Base-by-base conservation (phyloP, 2,888 invertebrate genomes). In the Pterostichus niger region DNA sequence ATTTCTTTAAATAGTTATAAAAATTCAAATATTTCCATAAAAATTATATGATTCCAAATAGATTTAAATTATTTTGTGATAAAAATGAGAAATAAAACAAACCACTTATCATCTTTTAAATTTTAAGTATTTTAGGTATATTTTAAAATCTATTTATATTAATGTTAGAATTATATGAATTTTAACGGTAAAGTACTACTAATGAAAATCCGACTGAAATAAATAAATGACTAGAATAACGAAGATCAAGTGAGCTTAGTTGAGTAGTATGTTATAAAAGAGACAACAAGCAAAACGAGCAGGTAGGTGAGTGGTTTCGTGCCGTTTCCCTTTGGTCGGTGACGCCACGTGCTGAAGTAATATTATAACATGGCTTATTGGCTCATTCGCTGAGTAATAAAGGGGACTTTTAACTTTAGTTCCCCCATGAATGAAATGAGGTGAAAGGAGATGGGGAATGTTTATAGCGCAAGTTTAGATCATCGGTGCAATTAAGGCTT, bases 271-370 rank as follows among this genome's bases (percentile, higher is more conserved):
- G 15, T 59, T 59, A 59, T 10, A 59, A 59, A 17, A 10, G 15
- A 59, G 15, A 10, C 24, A 17, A 59, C 59, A 49, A 49, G n/a
- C 11, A n/a, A n/a, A n/a, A 31, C 11, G 5, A 10, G 17, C 31
- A 59, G 31, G 59, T 59, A 31, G 7, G 24, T 10, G 31, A 10
- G 31, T 11, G 15, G 31, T 4, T 31, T 59, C 15, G 31, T 59
- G 10, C 6, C 59, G 59, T 59, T 59, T 49, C 49, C 49, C n/a
- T 49, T 11, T n/a, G 13, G 49, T 49, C 13, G 56, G 56, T 17
- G 56, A 40, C 75, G 56, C 54, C 76, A 76, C 76, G 76, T 76
- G 76, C 76, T 33, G 13, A 75, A 46, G 49, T 75, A 75, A 49
- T 52, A 75, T 75, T 75, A 75, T 46, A 49, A 64, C 64, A 35